Base-by-base conservation (phyloP, 1,140 invertebrate species). In the Apis laboriosa region DNA sequence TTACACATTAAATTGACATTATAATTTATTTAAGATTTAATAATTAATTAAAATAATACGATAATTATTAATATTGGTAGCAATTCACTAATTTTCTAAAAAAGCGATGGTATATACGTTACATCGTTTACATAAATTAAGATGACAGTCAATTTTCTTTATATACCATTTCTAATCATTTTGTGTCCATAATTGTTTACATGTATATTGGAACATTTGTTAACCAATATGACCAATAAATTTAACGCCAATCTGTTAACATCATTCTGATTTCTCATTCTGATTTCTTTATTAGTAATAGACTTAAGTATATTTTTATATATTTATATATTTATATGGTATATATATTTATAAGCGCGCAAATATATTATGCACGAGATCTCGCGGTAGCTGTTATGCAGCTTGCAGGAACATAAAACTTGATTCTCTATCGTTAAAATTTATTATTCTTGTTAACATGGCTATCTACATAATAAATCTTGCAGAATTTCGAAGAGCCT, bases 381-480 rank as follows among this genome's bases (percentile, higher is more conserved):
- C 91, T 92, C 88, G 91, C 85, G 79, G 79, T 91, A 85, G 89
- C 92, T 88, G 90, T 88, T 84, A 71, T 84, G 89, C 88, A 92
- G 91, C 90, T 88, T 67, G 88, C 89, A 93, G 92, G 92, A 93
- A 93, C 93, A 93, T 93, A 91, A 93, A 90, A 92, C 88, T 91
- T 87, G 90, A 84, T 85, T 87, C 71, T 84, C 80, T 80, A 88
- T 67, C 75, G 78, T 87, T 85, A 76, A 77, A 89, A 88, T 88
- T 85, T 84, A 86, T 88, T 90, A 88, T 90, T 89, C 87, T 60
- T 86, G 85, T 53, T 9, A 82, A 90, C 83, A 88, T 85, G 76
- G 68, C 55, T 91, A 91, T 83, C 82, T 91, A 91, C 85, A 90
- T 74, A 73, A 86, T 80, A 75, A 85, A 63, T 56, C 34, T 78